Evolutionary conservation across 2,797 vertebrate species (phyloP), one percentile per base, ranked within the genome.

Genomic region (Falco naumanni): DNA sequence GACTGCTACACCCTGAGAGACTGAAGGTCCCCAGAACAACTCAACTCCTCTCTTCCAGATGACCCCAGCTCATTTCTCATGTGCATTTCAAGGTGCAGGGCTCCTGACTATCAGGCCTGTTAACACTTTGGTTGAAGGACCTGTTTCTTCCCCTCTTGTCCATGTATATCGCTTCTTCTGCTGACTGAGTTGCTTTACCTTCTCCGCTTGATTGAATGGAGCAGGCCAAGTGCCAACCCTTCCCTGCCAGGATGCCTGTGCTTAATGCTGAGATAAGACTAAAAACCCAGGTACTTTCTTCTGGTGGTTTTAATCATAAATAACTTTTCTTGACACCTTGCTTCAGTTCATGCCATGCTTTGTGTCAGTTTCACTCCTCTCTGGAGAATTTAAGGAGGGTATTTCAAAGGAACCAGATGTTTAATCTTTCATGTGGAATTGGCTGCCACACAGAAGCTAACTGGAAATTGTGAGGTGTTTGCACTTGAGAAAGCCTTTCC

Each of bases 331-430:
- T 94, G 87, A 87, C 72, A 53, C 64, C 65, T 95, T 71, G 37
- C 84, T 94, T 88, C 87, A 86, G 59, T 69, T 94, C 69, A 86
- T 92, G 79, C 87, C 70, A 50, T 90, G 48, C 72, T 88, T 93
- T 68, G 20, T 96, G 89, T 88, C 66, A 91, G 87, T 77, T 84
- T 70, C 43, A 45, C 41, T 93, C 33, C 77, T 77, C 70, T 90
- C 86, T 9, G 31, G 91, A 89, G 89, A 91, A 94, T 87, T 91
- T 86, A 86, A 83, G 81, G 80, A 87, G 41, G 34, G 39, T 57
- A 68, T 97, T 96, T 97, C 80, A 90, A 75, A 95, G 77, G 74
- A 96, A 71, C n/a, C 87, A 93, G 86, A 90, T 87, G 87, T 95
- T 95, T 94, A 94, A 95, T 95, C 91, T 94, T 94, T 84, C 63